Base-by-base conservation (phyloP, 2,797 vertebrate genomes). In the Dallia pectoralis region DNA sequence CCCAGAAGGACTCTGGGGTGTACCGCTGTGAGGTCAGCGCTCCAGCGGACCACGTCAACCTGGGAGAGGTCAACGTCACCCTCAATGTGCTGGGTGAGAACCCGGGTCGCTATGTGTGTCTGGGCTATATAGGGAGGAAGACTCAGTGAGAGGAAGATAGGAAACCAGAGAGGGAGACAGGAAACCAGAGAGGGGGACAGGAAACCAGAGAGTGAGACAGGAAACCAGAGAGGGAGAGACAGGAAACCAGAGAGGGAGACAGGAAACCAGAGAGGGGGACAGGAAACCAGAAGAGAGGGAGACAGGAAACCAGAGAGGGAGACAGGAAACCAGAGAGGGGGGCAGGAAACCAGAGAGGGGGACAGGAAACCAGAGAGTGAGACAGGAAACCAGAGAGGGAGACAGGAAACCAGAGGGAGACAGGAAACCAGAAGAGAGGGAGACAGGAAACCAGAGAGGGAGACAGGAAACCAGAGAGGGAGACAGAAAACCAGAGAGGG, bases 1-100 rank as follows among this genome's bases (percentile, higher is more conserved):
- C 93, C 8, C 93, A 95, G 89, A 94, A 87, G 11, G 97, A 98
- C 87, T 94, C 96, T 0, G 97, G 95, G 32, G 93, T 93, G 30
- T 98, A 98, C 63, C 96, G 96, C 63, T 98, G 97, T 75, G 97
- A 99, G 92, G 93, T 99, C 77, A 97, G 94, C 0, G 95, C 93
- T 59, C 91, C 90, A 0, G 87, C 92, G 7, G 95, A 98, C 84
- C 88, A 93, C 70, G 86, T 89, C 25, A 95, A 29, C 76, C 89
- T 98, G n/a, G 93, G 95, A 77, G 97, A 99, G 81, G 88, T 93
- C 19, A 91, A 82, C 0, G 87, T 99, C 15, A 92, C 85, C 44
- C 94, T 99, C 29, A 92, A 85, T 75, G 96, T 98, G 53, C 80
- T 97, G 22, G 97, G 97, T 97, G 93, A 76, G 69, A 33, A 44